A percentile compares a stretch with the other conserved stretches of the same genome.
Conservation (phyloP, 2,113 vertebrate species). For the Tauraco erythrolophus region DNA sequence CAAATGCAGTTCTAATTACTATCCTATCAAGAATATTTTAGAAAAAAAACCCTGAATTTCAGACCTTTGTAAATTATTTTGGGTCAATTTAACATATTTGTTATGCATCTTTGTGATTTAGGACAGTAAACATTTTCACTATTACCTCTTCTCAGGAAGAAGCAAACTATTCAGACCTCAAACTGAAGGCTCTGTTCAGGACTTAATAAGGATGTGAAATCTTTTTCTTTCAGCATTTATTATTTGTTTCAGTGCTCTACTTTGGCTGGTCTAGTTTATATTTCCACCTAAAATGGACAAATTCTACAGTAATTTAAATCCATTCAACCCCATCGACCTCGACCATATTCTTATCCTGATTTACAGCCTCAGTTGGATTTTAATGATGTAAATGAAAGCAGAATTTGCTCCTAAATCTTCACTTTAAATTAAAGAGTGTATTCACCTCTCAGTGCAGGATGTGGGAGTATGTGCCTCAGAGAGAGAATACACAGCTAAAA, state of each 20-base stretch:
- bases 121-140: neutral
- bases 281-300: neutral
- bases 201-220: neutral
- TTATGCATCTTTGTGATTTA: neutral
- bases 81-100: neutral
- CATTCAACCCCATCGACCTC: slow-evolving; percentile 23
- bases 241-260: neutral
- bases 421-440: neutral
- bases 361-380: slow-evolving; percentile 51
- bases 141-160: neutral
- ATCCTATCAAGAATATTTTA: neutral
- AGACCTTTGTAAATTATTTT: neutral
- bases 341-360: neutral
- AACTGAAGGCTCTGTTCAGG: neutral
- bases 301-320: slow-evolving; percentile 2
- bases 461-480: neutral
- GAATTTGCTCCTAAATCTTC: neutral
- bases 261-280: neutral
- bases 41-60: neutral
- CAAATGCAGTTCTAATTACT: neutral
- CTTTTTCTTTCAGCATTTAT: neutral
- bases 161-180: neutral
- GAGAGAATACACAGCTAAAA: neutral
- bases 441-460: neutral
- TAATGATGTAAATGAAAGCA: slow-evolving; percentile 35